Conservation (phyloP, 2,888 invertebrate genomes). For the Dasypolia templi region DNA sequence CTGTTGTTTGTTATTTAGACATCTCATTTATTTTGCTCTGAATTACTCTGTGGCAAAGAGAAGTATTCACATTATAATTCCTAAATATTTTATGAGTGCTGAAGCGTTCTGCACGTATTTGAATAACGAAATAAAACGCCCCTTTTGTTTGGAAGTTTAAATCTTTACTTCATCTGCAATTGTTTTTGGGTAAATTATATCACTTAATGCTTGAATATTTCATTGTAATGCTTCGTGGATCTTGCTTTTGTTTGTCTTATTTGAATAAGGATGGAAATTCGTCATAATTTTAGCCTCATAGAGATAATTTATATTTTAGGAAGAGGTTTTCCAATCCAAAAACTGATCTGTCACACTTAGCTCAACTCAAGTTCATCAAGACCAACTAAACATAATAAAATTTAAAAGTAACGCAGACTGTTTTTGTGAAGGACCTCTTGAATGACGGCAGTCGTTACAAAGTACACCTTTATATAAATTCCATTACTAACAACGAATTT, state of each 20-base stretch:
- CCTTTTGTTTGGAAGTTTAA: conserved; percentile 55
- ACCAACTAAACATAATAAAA: too few species aligned
- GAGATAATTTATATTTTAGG: too few species aligned
- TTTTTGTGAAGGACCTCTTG: too few species aligned
- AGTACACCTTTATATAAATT: too few species aligned
- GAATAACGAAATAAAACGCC: conserved; percentile 56
- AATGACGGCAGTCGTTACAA: too few species aligned
- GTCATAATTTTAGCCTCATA: too few species aligned
- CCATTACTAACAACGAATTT: too few species aligned
- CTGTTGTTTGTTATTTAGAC: conserved; percentile 57
- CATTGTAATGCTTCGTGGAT: conserved; percentile 10
- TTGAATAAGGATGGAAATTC: too few species aligned
- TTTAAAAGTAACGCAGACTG: too few species aligned
- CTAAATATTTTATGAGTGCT: conserved; percentile 50
- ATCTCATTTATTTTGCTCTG: conserved; percentile 55
- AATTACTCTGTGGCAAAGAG: conserved; percentile 55
- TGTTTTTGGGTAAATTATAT: conserved; percentile 46
- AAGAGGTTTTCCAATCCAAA: too few species aligned
- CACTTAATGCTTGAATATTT: conserved; percentile 33
- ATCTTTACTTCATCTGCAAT: conserved; percentile 33
- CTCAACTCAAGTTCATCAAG: too few species aligned
- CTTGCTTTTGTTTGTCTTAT: conserved; percentile 24
- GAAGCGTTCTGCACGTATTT: conserved; percentile 53
- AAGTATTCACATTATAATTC: conserved; percentile 60
- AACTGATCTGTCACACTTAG: too few species aligned